Conservation (phyloP, 2,113 vertebrate species). For the Xenus cinereus region DNA sequence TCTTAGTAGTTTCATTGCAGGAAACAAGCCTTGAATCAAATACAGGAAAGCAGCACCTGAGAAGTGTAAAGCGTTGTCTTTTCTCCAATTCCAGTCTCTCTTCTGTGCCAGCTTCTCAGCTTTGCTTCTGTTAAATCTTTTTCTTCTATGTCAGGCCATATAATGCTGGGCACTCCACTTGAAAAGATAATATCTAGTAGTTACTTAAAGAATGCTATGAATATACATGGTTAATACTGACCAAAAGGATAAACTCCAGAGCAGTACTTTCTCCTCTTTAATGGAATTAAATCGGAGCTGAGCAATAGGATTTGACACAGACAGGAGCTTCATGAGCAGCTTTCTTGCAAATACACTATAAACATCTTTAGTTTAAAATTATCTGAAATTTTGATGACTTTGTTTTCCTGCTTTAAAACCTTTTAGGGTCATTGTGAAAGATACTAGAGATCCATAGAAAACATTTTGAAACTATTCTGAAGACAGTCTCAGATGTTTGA, state of each 20-base stretch:
- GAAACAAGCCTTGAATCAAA: neutral
- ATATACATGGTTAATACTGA: neutral
- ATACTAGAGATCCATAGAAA: neutral
- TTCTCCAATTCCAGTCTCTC: neutral
- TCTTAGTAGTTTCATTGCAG: neutral
- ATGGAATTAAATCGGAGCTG: neutral
- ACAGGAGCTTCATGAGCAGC: neutral
- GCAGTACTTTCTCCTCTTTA: neutral
- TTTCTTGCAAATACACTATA: neutral
- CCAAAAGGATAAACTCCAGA: conserved; percentile 3
- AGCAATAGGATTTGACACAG: neutral
- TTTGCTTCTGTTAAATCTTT: neutral
- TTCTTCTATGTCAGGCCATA: neutral
- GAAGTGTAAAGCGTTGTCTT: neutral
- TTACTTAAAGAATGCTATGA: neutral
- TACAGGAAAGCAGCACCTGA: neutral
- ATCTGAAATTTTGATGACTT: neutral
- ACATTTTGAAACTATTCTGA: neutral
- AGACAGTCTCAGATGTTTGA: neutral
- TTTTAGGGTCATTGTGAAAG: neutral
- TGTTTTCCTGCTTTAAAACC: neutral
- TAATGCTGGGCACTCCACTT: neutral
- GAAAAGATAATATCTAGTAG: neutral
- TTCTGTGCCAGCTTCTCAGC: neutral
- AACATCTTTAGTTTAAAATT: neutral